Conservation (phyloP, 2,113 vertebrate species). For the Arvicanthis niloticus region DNA sequence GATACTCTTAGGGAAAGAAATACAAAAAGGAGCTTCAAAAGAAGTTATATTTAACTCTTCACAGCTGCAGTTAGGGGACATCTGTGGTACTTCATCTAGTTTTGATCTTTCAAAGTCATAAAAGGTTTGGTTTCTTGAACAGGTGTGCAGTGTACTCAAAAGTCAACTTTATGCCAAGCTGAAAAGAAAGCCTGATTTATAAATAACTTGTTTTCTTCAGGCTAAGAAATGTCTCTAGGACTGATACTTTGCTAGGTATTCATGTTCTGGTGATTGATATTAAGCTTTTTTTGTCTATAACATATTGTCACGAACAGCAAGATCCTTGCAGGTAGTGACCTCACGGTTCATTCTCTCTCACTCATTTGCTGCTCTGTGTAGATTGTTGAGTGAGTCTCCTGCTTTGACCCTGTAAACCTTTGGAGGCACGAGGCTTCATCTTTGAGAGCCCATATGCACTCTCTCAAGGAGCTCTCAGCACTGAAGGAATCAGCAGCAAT, state of each 20-base stretch:
- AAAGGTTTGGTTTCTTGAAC: slow-evolving; percentile 38
- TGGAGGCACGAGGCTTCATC: neutral
- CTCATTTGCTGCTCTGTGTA: rapidly evolving
- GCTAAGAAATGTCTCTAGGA: neutral
- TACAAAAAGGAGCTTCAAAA: neutral
- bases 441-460: neutral
- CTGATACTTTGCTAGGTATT: neutral
- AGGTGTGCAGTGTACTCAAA: neutral
- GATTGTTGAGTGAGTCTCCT: neutral
- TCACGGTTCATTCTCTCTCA: neutral
- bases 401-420: neutral
- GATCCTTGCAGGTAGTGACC: neutral
- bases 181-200: neutral
- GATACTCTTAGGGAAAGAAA: slow-evolving; percentile 34
- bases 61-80: neutral
- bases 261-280: neutral
- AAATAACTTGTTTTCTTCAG: neutral
- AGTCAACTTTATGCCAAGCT: slow-evolving; percentile 18
- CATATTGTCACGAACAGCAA: slow-evolving; percentile 26
- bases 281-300: neutral
- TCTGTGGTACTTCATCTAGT: neutral
- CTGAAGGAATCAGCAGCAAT: neutral
- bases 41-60: slow-evolving; percentile 60
- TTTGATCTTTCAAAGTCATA: slow-evolving; percentile 29
- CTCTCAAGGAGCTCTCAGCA: neutral